Base-by-base conservation (phyloP, 1,140 invertebrate genomes). In the Drosophila ironensis region DNA sequence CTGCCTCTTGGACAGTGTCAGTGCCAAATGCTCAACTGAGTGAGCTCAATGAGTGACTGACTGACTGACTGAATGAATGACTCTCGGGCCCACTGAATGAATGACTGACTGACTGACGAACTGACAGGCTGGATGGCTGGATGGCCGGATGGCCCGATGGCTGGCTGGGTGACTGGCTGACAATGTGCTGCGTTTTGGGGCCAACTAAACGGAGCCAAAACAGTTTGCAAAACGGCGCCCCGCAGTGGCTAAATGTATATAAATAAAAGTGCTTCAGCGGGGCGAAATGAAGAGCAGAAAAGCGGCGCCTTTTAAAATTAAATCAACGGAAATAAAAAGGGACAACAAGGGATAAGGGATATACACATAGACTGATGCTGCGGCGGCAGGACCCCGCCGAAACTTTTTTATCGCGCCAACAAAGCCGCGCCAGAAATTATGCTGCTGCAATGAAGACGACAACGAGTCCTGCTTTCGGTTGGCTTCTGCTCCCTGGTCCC, bases 261-360 rank as follows among this genome's bases (percentile, higher is more conserved):
- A 82, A 84, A 84, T 82, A 82, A 82, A 73, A 84, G 72, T 70
- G 73, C 77, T 82, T 59, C 69, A 53, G 51, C 53, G 56, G 51
- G 56, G 61, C 68, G 67, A 37, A 17, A 37, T 72, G 56, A 61
- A 69, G 66, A 64, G 70, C 59, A 41, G 45, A 64, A 53, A 60
- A 72, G 73, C 71, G 80, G 68, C 80, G 82, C 74, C 80, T 86
- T 78, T 84, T 84, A 63, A 84, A 84, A 86, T 86, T 86, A 86
- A 86, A 86, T 86, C 80, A 86, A 86, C 80, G 72, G 71, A 78
- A 78, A 68, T 72, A 72, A 72, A n/a, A 48, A 48, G 41, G 47
- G 61, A 74, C 47, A 61, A 70, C 60, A 35, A 40, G 69, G 38
- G 51, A 47, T 17, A 17, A 25, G n/a, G 40, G 50, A 33, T 33